Percentiles rank a stretch among this genome's conserved stretches.
These are phyloP conservation scores for Paraescarpia echinospica DNA, from an alignment of 1,140 invertebrate species.

Conservation along the genomic window DNA sequence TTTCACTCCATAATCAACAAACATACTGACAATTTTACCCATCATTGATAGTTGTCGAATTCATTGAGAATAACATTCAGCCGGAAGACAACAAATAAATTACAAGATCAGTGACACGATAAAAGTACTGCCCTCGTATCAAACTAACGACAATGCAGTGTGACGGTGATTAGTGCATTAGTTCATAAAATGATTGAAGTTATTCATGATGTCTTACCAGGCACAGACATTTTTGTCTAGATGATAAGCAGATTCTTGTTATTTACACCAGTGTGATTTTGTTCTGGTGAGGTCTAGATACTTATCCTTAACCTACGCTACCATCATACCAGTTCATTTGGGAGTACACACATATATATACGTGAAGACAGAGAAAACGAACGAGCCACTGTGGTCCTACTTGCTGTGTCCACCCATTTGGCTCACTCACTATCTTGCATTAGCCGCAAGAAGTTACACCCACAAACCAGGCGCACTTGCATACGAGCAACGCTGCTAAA, in stretches of 20 bases:
- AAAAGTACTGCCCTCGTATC: not conserved
- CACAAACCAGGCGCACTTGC: not conserved
- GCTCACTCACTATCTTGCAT: not conserved
- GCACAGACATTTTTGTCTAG: not conserved
- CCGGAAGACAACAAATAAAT: not conserved
- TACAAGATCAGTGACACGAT: not conserved
- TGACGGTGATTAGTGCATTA: not conserved
- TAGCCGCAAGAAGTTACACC: not conserved
- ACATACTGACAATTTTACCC: not conserved
- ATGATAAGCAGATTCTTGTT: not conserved
- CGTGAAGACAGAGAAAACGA: no score
- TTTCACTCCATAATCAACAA: not conserved
- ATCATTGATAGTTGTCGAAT: no score
- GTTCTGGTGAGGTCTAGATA: not conserved
- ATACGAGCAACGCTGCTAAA: not conserved
- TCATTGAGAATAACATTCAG: not conserved
- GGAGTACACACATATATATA: not conserved
- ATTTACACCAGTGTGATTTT: not conserved
- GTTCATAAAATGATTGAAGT: not conserved
- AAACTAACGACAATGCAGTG: not conserved
- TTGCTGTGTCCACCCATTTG: not conserved
- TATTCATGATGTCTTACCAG: not conserved
- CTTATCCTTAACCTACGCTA: not conserved
- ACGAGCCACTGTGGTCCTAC: not conserved
- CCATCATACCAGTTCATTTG: not conserved